These are phyloP conservation scores for Crotophaga sulcirostris DNA, from an alignment of 2,113 vertebrate species.

Conservation along the genomic window DNA sequence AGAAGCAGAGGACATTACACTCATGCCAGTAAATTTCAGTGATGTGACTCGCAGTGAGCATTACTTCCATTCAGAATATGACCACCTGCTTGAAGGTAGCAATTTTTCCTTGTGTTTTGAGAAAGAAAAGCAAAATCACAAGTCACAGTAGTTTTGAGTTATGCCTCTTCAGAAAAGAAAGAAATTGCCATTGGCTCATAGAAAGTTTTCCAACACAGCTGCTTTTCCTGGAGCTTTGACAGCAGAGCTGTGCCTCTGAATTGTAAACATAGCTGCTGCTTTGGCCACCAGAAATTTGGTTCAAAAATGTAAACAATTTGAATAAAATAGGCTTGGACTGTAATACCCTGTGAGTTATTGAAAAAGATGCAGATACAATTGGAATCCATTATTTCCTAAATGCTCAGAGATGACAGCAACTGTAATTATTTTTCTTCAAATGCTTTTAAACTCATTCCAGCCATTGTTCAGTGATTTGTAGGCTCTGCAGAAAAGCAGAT, in stretches of 20 bases:
- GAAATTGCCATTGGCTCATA: not conserved
- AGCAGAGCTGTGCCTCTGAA: conserved; percentile 10
- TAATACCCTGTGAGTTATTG: not conserved
- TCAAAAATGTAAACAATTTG: not conserved
- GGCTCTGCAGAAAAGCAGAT: conserved; percentile 3
- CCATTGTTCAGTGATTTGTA: not conserved
- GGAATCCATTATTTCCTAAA: not conserved
- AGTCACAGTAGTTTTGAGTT: not conserved
- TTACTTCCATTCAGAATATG: not conserved
- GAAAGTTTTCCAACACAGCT: not conserved
- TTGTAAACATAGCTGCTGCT: not conserved
- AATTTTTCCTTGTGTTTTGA: not conserved
- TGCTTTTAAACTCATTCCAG: not conserved
- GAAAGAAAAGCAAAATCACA: not conserved
- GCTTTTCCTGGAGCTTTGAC: conserved; percentile 28
- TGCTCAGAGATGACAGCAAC: not conserved
- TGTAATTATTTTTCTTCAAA: not conserved
- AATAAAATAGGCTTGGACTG: not conserved
- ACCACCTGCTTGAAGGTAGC: not conserved
- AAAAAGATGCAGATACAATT: not conserved
- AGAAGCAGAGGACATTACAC: not conserved
- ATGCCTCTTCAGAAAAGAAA: not conserved
- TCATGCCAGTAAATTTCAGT: not conserved
- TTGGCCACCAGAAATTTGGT: not conserved
- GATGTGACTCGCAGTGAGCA: not conserved